Percentiles rank a stretch among this genome's conserved stretches.
These are phyloP conservation scores for Lutjanus erythropterus DNA, from an alignment of 2,113 vertebrate species.

Conservation along the genomic window DNA sequence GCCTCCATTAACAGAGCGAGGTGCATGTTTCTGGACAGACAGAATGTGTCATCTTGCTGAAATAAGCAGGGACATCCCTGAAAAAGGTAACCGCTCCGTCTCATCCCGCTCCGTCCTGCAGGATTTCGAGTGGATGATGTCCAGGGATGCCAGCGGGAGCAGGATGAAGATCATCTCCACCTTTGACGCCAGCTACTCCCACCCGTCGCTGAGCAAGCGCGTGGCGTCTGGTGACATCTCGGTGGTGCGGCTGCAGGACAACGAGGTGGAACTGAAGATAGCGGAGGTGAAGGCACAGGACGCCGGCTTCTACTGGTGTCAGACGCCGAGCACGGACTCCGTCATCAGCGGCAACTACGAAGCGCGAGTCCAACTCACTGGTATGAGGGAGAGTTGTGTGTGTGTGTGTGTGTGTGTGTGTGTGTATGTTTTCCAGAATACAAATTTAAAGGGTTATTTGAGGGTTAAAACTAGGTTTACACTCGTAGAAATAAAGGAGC, in stretches of 20 bases:
- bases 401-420: background rate
- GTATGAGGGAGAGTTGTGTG: slow-evolving; percentile 68
- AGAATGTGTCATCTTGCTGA: too few species aligned
- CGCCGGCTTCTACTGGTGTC: slow-evolving; percentile 90
- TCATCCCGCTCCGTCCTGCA: slow-evolving; percentile 58
- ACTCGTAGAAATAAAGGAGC: too few species aligned
- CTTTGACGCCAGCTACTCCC: slow-evolving; percentile 88
- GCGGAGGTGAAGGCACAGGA: slow-evolving; percentile 84
- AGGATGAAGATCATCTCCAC: slow-evolving; percentile 89
- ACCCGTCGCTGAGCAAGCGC: slow-evolving; percentile 82
- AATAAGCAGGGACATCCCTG: too few species aligned
- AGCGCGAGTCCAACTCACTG: slow-evolving; percentile 90
- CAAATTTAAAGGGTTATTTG: too few species aligned
- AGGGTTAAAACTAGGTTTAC: too few species aligned
- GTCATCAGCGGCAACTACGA: slow-evolving; percentile 92
- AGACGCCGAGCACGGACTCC: slow-evolving; percentile 94
- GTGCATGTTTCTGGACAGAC: too few species aligned
- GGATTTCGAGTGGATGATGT: slow-evolving; percentile 94
- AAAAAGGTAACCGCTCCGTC: too few species aligned
- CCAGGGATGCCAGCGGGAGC: fast-evolving
- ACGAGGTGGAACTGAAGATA: slow-evolving; percentile 90
- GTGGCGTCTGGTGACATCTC: slow-evolving; percentile 86
- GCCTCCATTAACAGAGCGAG: too few species aligned
- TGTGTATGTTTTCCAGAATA: too few species aligned
- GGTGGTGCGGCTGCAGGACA: slow-evolving; percentile 85